Base-by-base conservation (phyloP, 1,140 invertebrate species). In the Drosophila subpulchrella region DNA sequence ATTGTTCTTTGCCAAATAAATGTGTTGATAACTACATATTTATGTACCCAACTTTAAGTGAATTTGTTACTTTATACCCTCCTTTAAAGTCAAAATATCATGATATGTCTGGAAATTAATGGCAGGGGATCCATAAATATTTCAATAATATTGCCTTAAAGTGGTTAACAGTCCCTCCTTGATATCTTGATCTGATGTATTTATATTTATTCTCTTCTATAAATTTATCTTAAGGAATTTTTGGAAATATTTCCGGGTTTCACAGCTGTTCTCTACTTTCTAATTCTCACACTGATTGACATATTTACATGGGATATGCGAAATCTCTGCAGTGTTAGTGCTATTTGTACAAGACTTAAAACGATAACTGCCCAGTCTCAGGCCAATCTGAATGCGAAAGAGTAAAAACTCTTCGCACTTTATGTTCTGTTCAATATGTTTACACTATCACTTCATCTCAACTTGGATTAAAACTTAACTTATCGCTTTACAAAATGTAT, bases 391-490 rank as follows among this genome's bases (percentile, higher is more conserved):
- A 38, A 15, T 70, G 67, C 57, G 65, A 36, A 41, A 71, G 7
- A 6, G 24, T 36, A 11, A 39, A 39, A 20, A 10, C 7, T 34
- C 27, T 27, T 63, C 17, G 20, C 38, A 59, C n/a, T 10, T 13
- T 42, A 27, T 36, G n/a, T 17, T 44, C 6, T 34, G 57, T 75
- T 60, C 34, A 34, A 34, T 36, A 42, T 20, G 36, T 20, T 57
- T 66, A 50, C 53, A 27, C 39, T 86, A 86, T 85, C 82, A 85
- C 82, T 78, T 74, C 73, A 86, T 66, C 68, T 50, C 46, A 38
- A 55, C 32, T 56, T 54, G 30, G 34, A 48, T 61, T 47, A 59
- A 75, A 46, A 58, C 55, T 46, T 74, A 61, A 66, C 72, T 65
- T 63, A 67, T 78, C 50, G 70, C 42, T 63, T 55, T 78, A 57